Percentiles rank a stretch among this genome's conserved stretches.
phyloP scores from a whole-genome alignment of 2,888 invertebrate species.

The Norana najaformis region DNA sequence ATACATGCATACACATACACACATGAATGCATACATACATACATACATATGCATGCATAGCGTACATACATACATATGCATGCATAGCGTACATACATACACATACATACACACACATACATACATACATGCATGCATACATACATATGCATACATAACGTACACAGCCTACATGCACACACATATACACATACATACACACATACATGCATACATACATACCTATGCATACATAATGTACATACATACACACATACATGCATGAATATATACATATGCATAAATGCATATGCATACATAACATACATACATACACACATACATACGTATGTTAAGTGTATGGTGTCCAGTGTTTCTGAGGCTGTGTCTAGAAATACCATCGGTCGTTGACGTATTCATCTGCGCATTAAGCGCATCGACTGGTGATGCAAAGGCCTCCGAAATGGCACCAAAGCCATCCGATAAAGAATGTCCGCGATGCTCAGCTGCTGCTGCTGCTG shows the following conservation, averaged over 20 bases:
- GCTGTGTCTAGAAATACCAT: not conserved
- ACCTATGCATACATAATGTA: not conserved
- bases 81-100: not conserved
- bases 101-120: not conserved
- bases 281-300: not conserved
- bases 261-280: not conserved
- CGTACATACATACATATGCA: not conserved
- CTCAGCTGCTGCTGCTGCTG: conserved; percentile 10
- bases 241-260: not conserved
- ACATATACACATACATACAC: not conserved
- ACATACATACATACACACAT: not conserved
- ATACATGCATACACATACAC: not conserved
- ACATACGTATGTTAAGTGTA: not conserved
- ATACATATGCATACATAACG: not conserved
- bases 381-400: not conserved
- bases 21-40: not conserved
- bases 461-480: conserved; percentile 6
- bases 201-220: conserved; percentile 15
- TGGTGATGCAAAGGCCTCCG: not conserved
- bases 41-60: not conserved
- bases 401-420: not conserved
- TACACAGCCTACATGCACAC: not conserved
- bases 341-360: not conserved
- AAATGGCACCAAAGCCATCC: conserved; percentile 3
- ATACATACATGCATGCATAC: not conserved